Base-by-base conservation (phyloP, 2,888 invertebrate species). In the Agonum fuliginosum region DNA sequence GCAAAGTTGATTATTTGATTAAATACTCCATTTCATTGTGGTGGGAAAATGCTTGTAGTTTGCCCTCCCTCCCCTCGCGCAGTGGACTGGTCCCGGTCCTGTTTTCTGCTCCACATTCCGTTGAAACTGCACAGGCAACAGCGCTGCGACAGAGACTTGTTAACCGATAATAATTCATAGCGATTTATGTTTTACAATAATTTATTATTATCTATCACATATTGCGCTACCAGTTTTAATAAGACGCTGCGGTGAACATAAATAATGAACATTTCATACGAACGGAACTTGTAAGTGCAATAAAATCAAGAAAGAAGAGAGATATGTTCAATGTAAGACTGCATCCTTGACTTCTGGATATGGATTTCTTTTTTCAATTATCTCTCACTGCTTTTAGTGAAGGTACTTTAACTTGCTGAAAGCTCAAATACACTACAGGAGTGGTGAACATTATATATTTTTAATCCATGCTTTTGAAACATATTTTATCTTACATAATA, bases 1-100 rank as follows among this genome's bases (percentile, higher is more conserved):
- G 80, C 79, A 78, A 79, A 80, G 78, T 78, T 79, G 70, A 78
- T 71, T 79, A 78, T 79, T 79, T 79, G 78, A 81, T 81, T 78
- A 80, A 76, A 73, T 77, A 78, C 78, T 71, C 78, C 77, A 69
- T 69, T 34, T 67, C 48, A 75, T 75, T 75, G 73, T 71, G 65
- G 75, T 75, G 75, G 75, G 75, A 75, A 75, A 70, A 46, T 70
- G 30, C 43, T 14, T 62, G 58, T 22, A 12, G 27, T 17, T n/a
- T 12, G 30, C 30, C 8, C 14, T 12, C 58, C 30, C 8, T 4
- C 17, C 14, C 27, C 58, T 17, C 10, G n/a, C 19, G 24, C 54
- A 8, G 8, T 10, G 10, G 48, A 51, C 54, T 54, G 54, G 20
- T 54, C 54, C 24, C n/a, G 3, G n/a, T 37, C 37, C 30, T 30